A percentile compares a stretch with the other conserved stretches of the same genome.
phyloP scores from a whole-genome alignment of 2,113 vertebrate species.

The Lates calcarifer region DNA sequence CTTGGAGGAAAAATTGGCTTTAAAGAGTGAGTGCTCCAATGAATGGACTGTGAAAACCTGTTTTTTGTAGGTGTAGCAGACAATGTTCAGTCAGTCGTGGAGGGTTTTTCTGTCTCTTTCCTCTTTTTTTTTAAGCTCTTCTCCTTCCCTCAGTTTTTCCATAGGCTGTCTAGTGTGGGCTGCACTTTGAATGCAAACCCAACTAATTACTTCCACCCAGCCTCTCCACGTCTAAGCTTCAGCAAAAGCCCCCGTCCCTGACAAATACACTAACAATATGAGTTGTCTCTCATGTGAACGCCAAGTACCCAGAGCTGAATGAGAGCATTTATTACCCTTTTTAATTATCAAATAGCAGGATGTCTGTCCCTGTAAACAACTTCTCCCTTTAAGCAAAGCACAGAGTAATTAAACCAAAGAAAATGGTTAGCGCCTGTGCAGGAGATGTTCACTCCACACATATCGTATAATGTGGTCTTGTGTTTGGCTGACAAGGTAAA shows the following conservation, averaged over 20 bases:
- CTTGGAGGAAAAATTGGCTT: background rate
- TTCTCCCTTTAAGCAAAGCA: slow-evolving; percentile 41
- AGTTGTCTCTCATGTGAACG: slow-evolving; percentile 53
- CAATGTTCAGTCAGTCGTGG: background rate
- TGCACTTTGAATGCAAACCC: slow-evolving; percentile 49
- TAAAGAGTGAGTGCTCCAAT: background rate
- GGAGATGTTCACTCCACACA: background rate
- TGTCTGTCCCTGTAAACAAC: slow-evolving; percentile 63
- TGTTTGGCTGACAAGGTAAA: slow-evolving; percentile 2
- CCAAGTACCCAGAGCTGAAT: slow-evolving; percentile 68
- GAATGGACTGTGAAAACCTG: background rate
- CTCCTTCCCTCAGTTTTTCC: background rate
- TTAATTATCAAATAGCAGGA: slow-evolving; percentile 75
- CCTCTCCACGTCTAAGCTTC: slow-evolving; percentile 30
- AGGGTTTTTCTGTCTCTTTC: background rate
- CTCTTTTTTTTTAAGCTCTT: slow-evolving; percentile 1
- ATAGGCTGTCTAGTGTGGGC: slow-evolving; percentile 3
- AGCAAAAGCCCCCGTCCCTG: slow-evolving; percentile 24
- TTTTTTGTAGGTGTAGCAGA: background rate
- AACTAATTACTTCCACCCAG: slow-evolving; percentile 61
- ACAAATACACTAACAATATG: slow-evolving; percentile 64
- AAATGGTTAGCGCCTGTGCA: background rate
- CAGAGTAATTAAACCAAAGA: slow-evolving; percentile 51
- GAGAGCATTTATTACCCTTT: slow-evolving; percentile 66
- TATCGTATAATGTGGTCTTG: background rate